Percentiles rank a stretch among this genome's conserved stretches.
Conservation (phyloP, 1,140 invertebrate genomes). For the Plectrocnemia conspersa region DNA sequence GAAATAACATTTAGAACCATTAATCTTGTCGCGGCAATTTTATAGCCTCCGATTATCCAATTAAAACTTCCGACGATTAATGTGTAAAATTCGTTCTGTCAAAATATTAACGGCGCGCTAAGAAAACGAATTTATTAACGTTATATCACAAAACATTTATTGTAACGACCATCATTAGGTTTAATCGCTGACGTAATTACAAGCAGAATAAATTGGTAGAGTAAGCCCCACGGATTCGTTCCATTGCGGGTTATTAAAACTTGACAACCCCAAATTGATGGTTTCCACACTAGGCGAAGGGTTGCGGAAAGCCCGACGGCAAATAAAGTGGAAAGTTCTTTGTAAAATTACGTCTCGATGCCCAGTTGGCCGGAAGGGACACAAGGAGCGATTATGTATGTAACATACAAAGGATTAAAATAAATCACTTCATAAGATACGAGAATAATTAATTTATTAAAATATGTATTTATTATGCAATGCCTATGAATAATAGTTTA, state of each 20-base stretch:
- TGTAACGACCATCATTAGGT: constrained; percentile 30
- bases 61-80: no score
- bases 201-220: constrained; percentile 31
- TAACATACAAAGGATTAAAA: no score
- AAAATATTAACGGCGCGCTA: neutral
- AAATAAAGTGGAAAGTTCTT: constrained; percentile 34
- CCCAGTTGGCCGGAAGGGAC: constrained; percentile 21
- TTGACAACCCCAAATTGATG: constrained; percentile 32
- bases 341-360: constrained; percentile 27
- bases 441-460: no score
- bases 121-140: constrained; percentile 1
- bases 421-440: no score
- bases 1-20: no score
- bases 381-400: constrained; percentile 2
- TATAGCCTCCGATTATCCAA: no score
- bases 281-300: constrained; percentile 1
- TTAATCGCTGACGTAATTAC: constrained; percentile 33
- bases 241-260: constrained; percentile 32
- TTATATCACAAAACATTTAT: constrained; percentile 25
- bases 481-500: no score
- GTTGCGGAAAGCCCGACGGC: neutral
- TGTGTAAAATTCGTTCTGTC: constrained; percentile 31
- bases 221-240: constrained; percentile 10
- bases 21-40: no score
- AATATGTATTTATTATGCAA: no score